Evolutionary conservation across 2,113 vertebrate genomes (phyloP).

Genomic region (Platycercus adscitus): DNA sequence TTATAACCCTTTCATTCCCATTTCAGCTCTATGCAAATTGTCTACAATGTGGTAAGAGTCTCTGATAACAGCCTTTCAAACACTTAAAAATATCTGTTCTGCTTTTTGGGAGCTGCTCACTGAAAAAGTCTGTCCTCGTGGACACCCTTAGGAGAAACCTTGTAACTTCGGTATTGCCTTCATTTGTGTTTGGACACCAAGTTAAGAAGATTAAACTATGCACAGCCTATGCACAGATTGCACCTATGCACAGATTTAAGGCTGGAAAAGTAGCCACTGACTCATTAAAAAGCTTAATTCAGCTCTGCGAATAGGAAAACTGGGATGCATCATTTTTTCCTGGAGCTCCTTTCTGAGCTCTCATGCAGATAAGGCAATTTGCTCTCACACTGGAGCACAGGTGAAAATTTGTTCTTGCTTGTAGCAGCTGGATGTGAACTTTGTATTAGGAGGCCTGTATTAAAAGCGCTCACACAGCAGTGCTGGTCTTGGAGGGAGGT

Average conservation of each 20-base stretch:
- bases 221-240: not conserved
- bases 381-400: constrained; percentile 2
- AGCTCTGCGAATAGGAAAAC: not conserved
- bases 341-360: not conserved
- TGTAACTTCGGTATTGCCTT: not conserved
- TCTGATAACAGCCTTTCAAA: not conserved
- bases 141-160: not conserved
- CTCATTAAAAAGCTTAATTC: not conserved
- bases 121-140: not conserved
- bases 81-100: not conserved
- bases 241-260: not conserved
- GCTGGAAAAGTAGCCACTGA: not conserved
- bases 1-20: not conserved
- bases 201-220: not conserved
- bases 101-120: not conserved
- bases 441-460: not conserved
- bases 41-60: not conserved
- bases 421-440: constrained; percentile 34
- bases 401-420: constrained; percentile 49
- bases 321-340: not conserved
- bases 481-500: not conserved
- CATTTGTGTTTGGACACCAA: not conserved
- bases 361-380: constrained; percentile 43
- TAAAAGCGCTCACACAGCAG: not conserved
- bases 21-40: not conserved